A percentile compares a stretch with the other conserved stretches of the same genome.
These are phyloP conservation scores for Antheraea assamensis DNA, from an alignment of 2,888 invertebrate species.

Conservation along the genomic window DNA sequence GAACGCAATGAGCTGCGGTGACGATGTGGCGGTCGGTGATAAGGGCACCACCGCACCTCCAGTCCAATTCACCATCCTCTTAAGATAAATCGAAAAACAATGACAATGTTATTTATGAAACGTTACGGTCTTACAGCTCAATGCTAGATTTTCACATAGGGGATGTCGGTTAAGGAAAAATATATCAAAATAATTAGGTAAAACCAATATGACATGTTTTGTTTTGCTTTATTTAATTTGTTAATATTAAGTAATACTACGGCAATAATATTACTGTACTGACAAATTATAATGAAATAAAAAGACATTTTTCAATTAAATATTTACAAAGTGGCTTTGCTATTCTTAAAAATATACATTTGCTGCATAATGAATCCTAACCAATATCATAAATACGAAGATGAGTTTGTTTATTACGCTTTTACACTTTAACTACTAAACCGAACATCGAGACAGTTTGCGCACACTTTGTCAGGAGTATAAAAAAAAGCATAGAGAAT, in stretches of 20 bases:
- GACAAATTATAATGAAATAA: too few relatives aligned
- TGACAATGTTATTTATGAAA: background rate
- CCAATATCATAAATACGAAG: too few relatives aligned
- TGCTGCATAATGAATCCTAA: too few relatives aligned
- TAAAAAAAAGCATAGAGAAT: too few relatives aligned
- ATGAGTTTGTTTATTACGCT: too few relatives aligned
- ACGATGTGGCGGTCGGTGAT: slow-evolving; percentile 76
- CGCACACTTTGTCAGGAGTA: too few relatives aligned
- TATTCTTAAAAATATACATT: too few relatives aligned
- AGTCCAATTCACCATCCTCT: slow-evolving; percentile 50
- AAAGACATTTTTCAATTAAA: too few relatives aligned
- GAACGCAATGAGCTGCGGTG: slow-evolving; percentile 83
- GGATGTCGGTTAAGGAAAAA: background rate
- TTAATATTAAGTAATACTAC: background rate
- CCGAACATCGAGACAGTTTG: too few relatives aligned
- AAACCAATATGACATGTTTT: background rate
- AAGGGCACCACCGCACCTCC: slow-evolving; percentile 79
- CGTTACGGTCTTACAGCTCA: background rate
- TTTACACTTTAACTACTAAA: too few relatives aligned
- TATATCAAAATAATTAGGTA: background rate
- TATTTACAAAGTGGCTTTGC: too few relatives aligned
- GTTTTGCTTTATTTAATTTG: background rate
- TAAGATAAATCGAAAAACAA: background rate
- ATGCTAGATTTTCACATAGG: background rate
- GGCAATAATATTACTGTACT: too few relatives aligned